Base-by-base conservation (phyloP, 2,797 vertebrate species). In the Enteromius afrohamiltoni region DNA sequence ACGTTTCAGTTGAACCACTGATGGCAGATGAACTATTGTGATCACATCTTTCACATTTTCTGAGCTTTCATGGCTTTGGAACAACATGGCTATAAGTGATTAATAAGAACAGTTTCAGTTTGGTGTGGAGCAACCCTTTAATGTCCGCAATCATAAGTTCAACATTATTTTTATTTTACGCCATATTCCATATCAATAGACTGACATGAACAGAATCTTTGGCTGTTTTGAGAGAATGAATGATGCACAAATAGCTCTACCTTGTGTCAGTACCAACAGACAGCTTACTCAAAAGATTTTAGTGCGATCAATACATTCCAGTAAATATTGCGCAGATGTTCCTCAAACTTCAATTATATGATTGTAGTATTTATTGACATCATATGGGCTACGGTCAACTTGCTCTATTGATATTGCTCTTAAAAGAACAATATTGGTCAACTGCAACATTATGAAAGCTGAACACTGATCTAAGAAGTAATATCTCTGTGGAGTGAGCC, bases 401-500 rank as follows among this genome's bases (percentile, higher is more conserved):
- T 76, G 31, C 51, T 58, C 51, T 58, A 58, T 58, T 58, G 51
- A 40, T 76, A 40, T 37, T 4, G 21, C 34, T 14, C 13, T 40
- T 40, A 13, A 62, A 77, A 77, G 62, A 62, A 17, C 1, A 23
- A 45, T 77, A 77, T 23, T 14, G 21, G 64, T 67, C 31, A 67
- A 75, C 21, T 55, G 11, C 31, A 31, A 58, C 11, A 37, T 53
- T 16, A 7, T 60, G 3, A 42, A 58, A 76, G 5, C 29, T 74
- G 47, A 74, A 55, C 53, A 60, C 53, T 40, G 53, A 76, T 76
- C 34, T 42, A 8, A n/a, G 14, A 3, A 75, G 71, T 55, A 55
- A 75, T 75, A 55, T 31, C 34, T 26, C n/a, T 26, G 34, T 76
- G 21, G 21, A 76, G 51, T 60, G 58, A 76, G 34, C 17, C 74